Evolutionary conservation across 2,888 invertebrate species (phyloP).

Genomic region (Therioaphis trifolii): DNA sequence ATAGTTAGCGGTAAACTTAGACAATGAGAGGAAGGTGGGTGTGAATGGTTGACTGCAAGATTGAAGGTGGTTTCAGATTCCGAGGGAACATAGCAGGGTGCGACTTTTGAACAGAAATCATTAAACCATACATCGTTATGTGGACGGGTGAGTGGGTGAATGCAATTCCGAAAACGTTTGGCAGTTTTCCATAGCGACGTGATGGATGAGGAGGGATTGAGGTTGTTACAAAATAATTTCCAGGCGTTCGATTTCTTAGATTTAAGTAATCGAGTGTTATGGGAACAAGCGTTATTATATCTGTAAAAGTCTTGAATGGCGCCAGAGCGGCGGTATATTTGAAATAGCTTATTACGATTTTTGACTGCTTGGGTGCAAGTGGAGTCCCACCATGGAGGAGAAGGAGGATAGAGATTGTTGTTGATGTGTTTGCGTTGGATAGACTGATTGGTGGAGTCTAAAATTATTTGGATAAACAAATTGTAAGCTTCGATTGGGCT

Average conservation of each 20-base stretch:
- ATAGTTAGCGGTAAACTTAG: background rate
- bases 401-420: background rate
- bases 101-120: background rate
- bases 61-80: background rate
- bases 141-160: background rate
- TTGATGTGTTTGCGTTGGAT: background rate
- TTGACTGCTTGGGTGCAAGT: background rate
- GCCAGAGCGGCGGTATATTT: background rate
- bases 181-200: background rate
- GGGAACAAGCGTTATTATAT: background rate
- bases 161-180: background rate
- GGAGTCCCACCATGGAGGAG: background rate
- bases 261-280: background rate
- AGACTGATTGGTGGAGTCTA: background rate
- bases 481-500: background rate
- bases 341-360: background rate
- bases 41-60: background rate
- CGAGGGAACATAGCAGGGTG: background rate
- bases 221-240: background rate
- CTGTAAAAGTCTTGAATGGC: background rate
- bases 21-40: background rate
- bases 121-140: background rate
- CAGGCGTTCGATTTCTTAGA: background rate
- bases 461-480: background rate
- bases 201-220: constrained; percentile 3